Conservation (phyloP, 2,113 vertebrate species). For the Tangachromis dhanisi region DNA sequence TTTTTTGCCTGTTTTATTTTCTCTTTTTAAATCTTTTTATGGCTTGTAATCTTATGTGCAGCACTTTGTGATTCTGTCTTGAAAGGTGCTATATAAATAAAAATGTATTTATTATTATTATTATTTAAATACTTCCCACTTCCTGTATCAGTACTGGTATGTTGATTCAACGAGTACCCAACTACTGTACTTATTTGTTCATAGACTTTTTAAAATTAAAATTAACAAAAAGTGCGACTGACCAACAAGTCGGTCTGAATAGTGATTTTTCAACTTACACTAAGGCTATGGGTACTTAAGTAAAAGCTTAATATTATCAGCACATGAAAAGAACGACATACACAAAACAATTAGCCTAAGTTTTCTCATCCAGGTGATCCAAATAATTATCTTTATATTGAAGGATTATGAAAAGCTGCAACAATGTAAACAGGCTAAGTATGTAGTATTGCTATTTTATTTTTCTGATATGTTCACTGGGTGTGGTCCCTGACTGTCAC, state of each 20-base stretch:
- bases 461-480: background rate
- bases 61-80: background rate
- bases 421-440: background rate
- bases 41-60: background rate
- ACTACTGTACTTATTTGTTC: background rate
- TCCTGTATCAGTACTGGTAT: background rate
- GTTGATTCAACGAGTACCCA: background rate
- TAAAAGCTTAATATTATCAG: background rate
- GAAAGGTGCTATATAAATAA: background rate
- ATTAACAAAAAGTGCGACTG: background rate
- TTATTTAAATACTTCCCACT: background rate
- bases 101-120: background rate
- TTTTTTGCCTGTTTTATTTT: background rate
- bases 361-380: background rate
- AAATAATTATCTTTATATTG: background rate
- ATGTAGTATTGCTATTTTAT: background rate
- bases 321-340: background rate
- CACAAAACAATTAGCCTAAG: background rate
- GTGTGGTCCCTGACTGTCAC: background rate
- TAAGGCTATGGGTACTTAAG: background rate
- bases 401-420: background rate
- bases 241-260: background rate
- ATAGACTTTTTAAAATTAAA: background rate
- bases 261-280: background rate
- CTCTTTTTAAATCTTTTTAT: background rate